These are phyloP conservation scores for Sipunculus nudus DNA, from an alignment of 2,888 invertebrate species.

Conservation along the genomic window DNA sequence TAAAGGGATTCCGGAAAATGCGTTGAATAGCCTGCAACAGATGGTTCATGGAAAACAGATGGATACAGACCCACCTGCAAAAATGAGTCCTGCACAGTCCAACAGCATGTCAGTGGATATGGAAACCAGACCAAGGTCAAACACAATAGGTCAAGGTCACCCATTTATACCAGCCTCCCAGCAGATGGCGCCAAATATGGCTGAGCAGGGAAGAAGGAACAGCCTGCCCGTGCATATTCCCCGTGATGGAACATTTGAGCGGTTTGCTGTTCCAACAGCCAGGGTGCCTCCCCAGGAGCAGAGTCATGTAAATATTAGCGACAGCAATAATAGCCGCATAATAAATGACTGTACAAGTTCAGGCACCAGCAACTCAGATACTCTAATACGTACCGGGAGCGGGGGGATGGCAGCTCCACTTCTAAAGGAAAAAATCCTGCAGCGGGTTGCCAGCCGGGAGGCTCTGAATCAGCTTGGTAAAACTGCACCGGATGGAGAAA, in stretches of 20 bases:
- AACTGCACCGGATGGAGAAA: neutral
- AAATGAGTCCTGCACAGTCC: too few species aligned
- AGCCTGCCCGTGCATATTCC: neutral
- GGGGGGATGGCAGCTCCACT: slow-evolving; percentile 47
- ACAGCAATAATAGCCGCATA: neutral
- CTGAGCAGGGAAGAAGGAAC: neutral
- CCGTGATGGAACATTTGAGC: neutral
- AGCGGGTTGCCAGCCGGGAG: slow-evolving; percentile 51
- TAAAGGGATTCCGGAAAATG: neutral
- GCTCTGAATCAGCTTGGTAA: slow-evolving; percentile 39
- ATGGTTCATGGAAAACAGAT: too few species aligned
- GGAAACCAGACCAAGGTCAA: too few species aligned
- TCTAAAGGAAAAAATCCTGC: slow-evolving; percentile 52
- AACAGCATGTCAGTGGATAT: too few species aligned
- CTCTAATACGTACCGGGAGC: too few species aligned
- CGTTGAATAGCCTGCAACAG: too few species aligned
- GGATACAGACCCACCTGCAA: too few species aligned
- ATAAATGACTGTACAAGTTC: neutral
- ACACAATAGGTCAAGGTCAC: neutral
- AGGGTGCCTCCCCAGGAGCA: slow-evolving; percentile 3
- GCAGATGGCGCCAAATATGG: neutral
- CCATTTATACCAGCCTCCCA: neutral
- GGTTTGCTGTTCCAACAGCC: neutral
- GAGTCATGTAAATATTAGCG: slow-evolving; percentile 4
- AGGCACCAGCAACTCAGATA: too few species aligned